Percentiles rank a stretch among this genome's conserved stretches.
Conservation (phyloP, 2,888 invertebrate genomes). For the Atherix ibis region DNA sequence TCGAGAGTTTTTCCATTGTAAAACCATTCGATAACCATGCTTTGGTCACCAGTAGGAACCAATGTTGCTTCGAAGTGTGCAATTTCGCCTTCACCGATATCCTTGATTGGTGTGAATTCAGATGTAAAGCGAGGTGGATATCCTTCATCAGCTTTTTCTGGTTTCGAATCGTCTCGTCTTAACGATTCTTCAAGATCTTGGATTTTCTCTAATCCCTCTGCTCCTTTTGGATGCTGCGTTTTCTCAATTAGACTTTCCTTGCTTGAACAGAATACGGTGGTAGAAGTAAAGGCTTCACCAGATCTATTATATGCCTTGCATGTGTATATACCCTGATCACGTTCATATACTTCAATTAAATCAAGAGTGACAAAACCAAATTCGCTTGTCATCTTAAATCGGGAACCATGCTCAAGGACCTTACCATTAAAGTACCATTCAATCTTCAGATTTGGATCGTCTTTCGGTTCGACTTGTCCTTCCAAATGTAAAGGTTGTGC, state of each 20-base stretch:
- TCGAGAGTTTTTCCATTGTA: slow-evolving; percentile 80
- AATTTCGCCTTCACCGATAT: slow-evolving; percentile 85
- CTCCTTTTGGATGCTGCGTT: slow-evolving; percentile 91
- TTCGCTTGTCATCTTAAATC: slow-evolving; percentile 86
- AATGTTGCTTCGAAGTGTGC: slow-evolving; percentile 96
- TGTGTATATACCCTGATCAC: slow-evolving; percentile 88
- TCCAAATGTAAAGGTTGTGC: slow-evolving; percentile 80
- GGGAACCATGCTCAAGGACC: slow-evolving; percentile 66
- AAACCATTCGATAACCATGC: slow-evolving; percentile 92
- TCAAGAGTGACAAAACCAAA: slow-evolving; percentile 95
- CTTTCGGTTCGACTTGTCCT: slow-evolving; percentile 86
- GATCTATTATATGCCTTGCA: slow-evolving; percentile 77
- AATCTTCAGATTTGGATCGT: slow-evolving; percentile 76
- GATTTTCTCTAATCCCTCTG: slow-evolving; percentile 79
- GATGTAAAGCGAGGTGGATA: slow-evolving; percentile 79
- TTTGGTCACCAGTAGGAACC: slow-evolving; percentile 84
- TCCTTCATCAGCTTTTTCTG: slow-evolving; percentile 58
- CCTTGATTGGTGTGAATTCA: slow-evolving; percentile 64
- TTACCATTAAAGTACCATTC: slow-evolving; percentile 94
- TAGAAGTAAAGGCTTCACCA: slow-evolving; percentile 85
- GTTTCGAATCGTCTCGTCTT: slow-evolving; percentile 49
- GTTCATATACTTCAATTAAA: slow-evolving; percentile 76
- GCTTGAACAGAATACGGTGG: slow-evolving; percentile 68
- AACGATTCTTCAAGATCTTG: slow-evolving; percentile 80
- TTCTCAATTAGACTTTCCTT: slow-evolving; percentile 71